Base-by-base conservation (phyloP, 2,888 invertebrate species). In the Chymomyza procnemis region DNA sequence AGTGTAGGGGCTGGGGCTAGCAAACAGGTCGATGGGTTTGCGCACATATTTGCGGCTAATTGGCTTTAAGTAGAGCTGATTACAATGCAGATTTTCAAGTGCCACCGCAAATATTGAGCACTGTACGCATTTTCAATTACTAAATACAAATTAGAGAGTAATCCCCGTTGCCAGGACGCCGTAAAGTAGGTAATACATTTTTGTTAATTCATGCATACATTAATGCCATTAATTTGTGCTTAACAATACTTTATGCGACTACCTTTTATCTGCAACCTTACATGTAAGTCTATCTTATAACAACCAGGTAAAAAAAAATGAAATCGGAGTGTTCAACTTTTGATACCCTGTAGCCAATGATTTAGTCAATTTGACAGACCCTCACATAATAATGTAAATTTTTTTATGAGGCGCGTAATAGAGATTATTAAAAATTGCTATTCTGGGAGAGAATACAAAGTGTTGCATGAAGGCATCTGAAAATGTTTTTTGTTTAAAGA, bases 21-120 rank as follows among this genome's bases (percentile, higher is more conserved):
- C 18, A 9, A 9, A 3, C 21, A 3, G 34, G 34, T 41, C 19
- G 54, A 3, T 50, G 50, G 50, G 19, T 85, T 80, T 85, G 80
- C 80, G 86, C 86, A 71, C 83, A 87, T 83, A 85, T 83, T 83
- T 83, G 83, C 86, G 85, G 87, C 76, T 83, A 83, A 83, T 83
- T 87, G 83, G 83, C 83, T 87, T 83, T 82, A 83, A 83, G 83
- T 87, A 83, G 87, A 76, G 68, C 85, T 83, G 83, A 83, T 87
- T 83, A 83, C 85, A 85, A 76, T 73, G 72, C 76, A 59, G 79
- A 70, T 76, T 74, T 76, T 72, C 64, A 67, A 70, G 75, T 70
- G 57, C 48, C 30, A 30, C 22, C 21, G 21, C 19, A 54, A 54
- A 54, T 54, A 21, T 54, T 21, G 54, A 21, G 54, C 54, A 21